Evolutionary conservation across 2,888 invertebrate species (phyloP).

Genomic region (Kryphioiulus occultus): DNA sequence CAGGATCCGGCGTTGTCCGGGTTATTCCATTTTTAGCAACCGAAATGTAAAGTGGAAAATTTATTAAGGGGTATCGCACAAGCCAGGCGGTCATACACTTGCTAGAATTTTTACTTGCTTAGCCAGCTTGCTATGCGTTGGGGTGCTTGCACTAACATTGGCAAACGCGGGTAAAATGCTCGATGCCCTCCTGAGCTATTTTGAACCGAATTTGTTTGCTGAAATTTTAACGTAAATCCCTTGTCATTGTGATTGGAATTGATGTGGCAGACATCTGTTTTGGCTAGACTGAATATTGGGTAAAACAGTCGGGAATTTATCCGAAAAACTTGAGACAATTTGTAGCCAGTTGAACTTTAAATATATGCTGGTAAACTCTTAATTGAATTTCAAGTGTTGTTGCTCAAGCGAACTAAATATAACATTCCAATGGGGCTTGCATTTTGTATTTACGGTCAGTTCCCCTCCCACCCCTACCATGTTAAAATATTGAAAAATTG

Average conservation of each 20-base stretch:
- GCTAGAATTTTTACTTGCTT: neutral
- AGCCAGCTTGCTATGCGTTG: neutral
- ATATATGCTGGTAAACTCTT: neutral
- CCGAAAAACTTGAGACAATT: conserved; percentile 9
- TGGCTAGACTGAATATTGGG: neutral
- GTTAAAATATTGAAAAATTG: no score
- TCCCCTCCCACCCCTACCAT: no score
- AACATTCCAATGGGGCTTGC: no score
- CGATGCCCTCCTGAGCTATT: neutral
- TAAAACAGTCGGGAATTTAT: neutral
- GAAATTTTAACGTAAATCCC: neutral
- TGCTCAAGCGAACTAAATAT: neutral
- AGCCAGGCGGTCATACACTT: neutral
- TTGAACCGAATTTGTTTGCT: neutral
- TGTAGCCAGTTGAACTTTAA: neutral
- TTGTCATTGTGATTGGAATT: neutral
- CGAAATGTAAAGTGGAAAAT: neutral
- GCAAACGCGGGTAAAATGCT: neutral
- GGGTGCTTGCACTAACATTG: neutral
- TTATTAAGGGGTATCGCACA: conserved; percentile 28
- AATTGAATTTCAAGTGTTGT: neutral
- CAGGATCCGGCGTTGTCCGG: neutral
- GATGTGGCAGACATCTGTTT: neutral
- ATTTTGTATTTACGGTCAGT: no score
- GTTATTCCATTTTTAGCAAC: neutral